phyloP scores from a whole-genome alignment of 1,140 invertebrate species.

The Belonocnema kinseyi region DNA sequence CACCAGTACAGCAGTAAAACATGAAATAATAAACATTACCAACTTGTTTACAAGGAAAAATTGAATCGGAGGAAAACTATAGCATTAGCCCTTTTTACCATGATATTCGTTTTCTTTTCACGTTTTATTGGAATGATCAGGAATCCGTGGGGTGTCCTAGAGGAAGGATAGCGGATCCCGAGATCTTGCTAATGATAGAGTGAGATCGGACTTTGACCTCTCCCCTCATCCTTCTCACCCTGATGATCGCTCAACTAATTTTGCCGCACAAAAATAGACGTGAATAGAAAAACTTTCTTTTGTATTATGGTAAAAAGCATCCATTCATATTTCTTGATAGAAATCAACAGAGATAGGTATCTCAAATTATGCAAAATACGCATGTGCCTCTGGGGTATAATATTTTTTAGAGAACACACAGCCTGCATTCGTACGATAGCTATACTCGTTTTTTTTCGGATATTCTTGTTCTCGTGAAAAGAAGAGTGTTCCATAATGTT shows the following conservation, averaged over 20 bases:
- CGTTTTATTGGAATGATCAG: conserved; percentile 13
- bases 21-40: too few species aligned
- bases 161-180: neutral
- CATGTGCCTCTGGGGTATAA: neutral
- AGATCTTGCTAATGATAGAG: conserved; percentile 10
- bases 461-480: neutral
- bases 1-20: too few species aligned
- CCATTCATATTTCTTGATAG: conserved; percentile 26
- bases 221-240: neutral
- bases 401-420: conserved; percentile 9
- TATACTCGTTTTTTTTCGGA: neutral
- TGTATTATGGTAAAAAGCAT: conserved; percentile 17
- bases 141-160: neutral
- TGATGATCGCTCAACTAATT: neutral
- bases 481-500: neutral
- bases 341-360: conserved; percentile 23
- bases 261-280: neutral
- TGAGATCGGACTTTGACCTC: conserved; percentile 4
- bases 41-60: neutral
- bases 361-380: conserved; percentile 25
- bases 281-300: conserved; percentile 9
- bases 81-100: neutral
- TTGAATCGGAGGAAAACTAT: neutral
- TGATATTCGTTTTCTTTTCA: neutral
- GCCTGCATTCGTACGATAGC: neutral